Percentiles rank a stretch among this genome's conserved stretches.
Evolutionary conservation across 2,113 vertebrate genomes (phyloP).

Genomic region (Eptatretus burgeri): DNA sequence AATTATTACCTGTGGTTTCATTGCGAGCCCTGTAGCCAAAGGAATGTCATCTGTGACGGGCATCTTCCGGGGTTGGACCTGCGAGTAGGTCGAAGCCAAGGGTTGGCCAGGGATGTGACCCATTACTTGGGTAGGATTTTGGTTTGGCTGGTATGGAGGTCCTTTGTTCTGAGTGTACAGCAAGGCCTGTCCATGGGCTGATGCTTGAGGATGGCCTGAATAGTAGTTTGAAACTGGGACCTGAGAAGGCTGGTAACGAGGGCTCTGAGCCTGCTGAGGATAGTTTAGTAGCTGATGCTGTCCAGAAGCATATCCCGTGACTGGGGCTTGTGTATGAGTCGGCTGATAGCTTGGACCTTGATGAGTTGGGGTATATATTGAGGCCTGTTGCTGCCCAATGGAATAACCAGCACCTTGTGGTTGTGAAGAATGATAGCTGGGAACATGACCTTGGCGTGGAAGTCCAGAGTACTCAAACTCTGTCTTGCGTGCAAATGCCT

Average conservation of each 20-base stretch:
- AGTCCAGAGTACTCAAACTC: not conserved
- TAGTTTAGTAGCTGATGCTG: not conserved
- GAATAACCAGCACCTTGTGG: not conserved
- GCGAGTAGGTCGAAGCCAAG: not conserved
- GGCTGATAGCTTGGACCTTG: not conserved
- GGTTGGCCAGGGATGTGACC: conserved; percentile 2
- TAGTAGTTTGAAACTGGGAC: no score
- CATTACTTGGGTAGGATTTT: not conserved
- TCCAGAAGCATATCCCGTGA: not conserved
- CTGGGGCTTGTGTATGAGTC: not conserved
- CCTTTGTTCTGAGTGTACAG: not conserved
- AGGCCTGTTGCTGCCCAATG: conserved; percentile 3
- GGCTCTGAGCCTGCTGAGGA: no score
- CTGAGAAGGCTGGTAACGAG: no score
- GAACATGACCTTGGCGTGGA: not conserved
- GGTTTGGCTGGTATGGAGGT: not conserved
- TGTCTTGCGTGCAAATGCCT: conserved; percentile 1
- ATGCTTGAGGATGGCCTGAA: no score
- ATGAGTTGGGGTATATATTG: not conserved
- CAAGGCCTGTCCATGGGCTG: not conserved
- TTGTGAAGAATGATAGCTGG: not conserved
- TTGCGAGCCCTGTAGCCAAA: not conserved
- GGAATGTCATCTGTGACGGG: not conserved
- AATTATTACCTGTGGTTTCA: not conserved
- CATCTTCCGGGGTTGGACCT: not conserved